A percentile compares a stretch with the other conserved stretches of the same genome.
phyloP scores from a whole-genome alignment of 2,797 vertebrate species.

The Catamblyrhynchus diadema region DNA sequence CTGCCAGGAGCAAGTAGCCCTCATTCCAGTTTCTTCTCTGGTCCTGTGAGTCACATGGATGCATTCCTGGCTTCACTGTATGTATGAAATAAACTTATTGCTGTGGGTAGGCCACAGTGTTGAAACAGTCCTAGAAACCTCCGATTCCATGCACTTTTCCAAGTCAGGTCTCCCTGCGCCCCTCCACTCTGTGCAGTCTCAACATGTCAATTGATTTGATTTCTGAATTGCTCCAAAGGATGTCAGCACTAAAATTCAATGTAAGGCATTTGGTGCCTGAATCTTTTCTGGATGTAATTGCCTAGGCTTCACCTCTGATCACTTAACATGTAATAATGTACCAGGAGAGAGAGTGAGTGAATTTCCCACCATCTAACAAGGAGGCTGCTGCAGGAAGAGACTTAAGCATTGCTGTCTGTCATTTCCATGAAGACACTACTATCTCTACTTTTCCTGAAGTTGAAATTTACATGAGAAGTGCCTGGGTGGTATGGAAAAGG shows the following conservation, averaged over 20 bases:
- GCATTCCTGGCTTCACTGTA: background rate
- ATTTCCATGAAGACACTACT: background rate
- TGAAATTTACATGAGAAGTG: background rate
- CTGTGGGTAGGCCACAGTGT: background rate
- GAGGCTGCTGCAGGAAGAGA: background rate
- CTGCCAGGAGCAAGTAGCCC: background rate
- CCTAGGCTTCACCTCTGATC: constrained; percentile 2
- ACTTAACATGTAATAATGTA: background rate
- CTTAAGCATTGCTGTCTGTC: background rate
- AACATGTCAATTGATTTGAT: background rate
- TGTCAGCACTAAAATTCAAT: background rate
- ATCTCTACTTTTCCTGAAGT: background rate
- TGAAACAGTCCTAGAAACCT: background rate
- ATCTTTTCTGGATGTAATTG: background rate
- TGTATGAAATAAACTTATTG: background rate
- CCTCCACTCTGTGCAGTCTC: background rate
- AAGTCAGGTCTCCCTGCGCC: background rate
- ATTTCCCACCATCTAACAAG: background rate
- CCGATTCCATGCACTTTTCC: background rate
- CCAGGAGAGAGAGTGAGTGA: background rate
- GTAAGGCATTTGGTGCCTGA: background rate
- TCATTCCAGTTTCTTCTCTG: background rate
- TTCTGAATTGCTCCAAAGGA: background rate
- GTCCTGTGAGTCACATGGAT: background rate
- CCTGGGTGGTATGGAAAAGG: background rate